A percentile compares a stretch with the other conserved stretches of the same genome.
Evolutionary conservation across 2,797 vertebrate genomes (phyloP).

Genomic region (Danio albolineatus): DNA sequence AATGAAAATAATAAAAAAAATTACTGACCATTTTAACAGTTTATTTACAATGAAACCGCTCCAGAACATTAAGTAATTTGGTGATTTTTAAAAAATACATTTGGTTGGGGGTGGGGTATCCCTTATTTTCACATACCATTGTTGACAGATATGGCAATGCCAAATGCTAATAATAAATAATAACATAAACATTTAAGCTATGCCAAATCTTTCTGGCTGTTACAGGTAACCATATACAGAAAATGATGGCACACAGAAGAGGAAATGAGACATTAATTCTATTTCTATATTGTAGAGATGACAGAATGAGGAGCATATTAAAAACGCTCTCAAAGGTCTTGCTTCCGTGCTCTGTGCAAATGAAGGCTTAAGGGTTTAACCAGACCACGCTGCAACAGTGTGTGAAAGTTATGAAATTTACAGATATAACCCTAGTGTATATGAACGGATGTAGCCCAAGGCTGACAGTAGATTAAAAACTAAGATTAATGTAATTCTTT

Average conservation of each 20-base stretch:
- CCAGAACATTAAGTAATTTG: too few relatives aligned
- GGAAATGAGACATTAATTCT: neutral
- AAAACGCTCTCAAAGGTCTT: constrained; percentile 9
- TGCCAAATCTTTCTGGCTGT: neutral
- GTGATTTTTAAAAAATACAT: too few relatives aligned
- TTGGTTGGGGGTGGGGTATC: too few relatives aligned
- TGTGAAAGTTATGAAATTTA: constrained; percentile 17
- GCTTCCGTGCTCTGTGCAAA: constrained; percentile 10
- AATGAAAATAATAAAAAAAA: too few relatives aligned
- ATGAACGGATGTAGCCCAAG: constrained; percentile 10
- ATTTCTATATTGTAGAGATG: neutral
- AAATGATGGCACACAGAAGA: neutral
- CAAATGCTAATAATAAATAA: too few relatives aligned
- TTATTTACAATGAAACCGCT: too few relatives aligned
- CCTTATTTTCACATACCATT: too few relatives aligned
- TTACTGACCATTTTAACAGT: too few relatives aligned
- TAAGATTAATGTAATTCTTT: neutral
- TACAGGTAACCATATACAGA: neutral
- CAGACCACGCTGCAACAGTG: constrained; percentile 2
- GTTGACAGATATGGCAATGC: too few relatives aligned
- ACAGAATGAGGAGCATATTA: constrained; percentile 23
- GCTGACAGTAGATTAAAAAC: neutral
- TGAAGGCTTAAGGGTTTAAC: constrained; percentile 17
- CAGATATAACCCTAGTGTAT: neutral
- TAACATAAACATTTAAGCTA: neutral